These are phyloP conservation scores for Orgyia antiqua DNA, from an alignment of 2,888 invertebrate genomes.

Conservation along the genomic window DNA sequence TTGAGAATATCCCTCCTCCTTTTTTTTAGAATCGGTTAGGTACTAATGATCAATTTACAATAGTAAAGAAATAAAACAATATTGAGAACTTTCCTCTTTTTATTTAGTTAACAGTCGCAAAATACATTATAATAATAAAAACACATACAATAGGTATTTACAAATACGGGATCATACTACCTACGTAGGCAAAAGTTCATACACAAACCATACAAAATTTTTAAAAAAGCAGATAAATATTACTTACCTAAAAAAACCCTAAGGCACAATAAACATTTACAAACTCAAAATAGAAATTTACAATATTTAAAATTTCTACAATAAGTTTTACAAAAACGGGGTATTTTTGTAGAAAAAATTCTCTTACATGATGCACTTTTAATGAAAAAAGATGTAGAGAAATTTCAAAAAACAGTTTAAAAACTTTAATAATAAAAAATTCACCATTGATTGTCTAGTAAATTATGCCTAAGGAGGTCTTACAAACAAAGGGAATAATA, in stretches of 20 bases:
- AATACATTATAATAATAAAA: conserved; percentile 59
- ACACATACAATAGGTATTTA: conserved; percentile 73
- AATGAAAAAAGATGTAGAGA: conserved; percentile 47
- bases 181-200: conserved; percentile 74
- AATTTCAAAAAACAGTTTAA: conserved; percentile 11
- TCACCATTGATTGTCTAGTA: conserved; percentile 26
- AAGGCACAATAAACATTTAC: conserved; percentile 30
- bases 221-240: conserved; percentile 56
- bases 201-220: conserved; percentile 66
- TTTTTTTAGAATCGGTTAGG: no score
- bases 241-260: conserved; percentile 36
- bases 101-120: conserved; percentile 76
- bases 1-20: no score
- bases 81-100: conserved; percentile 51
- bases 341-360: conserved; percentile 29
- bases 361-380: conserved; percentile 46
- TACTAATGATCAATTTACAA: no score
- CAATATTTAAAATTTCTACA: conserved; percentile 26
- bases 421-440: conserved; percentile 23
- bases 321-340: conserved; percentile 27
- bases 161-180: conserved; percentile 68
- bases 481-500: conserved; percentile 63
- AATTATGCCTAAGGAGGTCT: conserved; percentile 41
- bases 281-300: conserved; percentile 31
- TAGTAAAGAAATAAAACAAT: conserved; percentile 27